Evolutionary conservation across 2,888 invertebrate species (phyloP).

Genomic region (Athalia rosae): DNA sequence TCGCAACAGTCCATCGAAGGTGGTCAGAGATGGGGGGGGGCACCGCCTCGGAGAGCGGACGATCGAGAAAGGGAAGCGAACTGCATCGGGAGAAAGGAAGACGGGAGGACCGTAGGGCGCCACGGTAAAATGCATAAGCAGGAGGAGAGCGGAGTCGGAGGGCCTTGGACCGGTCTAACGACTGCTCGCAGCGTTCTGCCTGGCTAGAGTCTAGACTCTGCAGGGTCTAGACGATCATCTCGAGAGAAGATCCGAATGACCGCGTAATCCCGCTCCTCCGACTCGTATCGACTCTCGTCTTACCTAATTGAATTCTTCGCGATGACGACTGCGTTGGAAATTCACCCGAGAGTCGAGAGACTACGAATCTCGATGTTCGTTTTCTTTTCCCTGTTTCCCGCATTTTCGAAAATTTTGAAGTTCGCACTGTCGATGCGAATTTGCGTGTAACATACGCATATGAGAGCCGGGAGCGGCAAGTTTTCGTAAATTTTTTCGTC

Average conservation of each 20-base stretch:
- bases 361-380: too few species aligned
- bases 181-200: slow-evolving; percentile 38
- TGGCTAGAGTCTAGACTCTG: slow-evolving; percentile 41
- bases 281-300: not conserved
- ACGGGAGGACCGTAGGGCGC: slow-evolving; percentile 6
- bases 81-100: slow-evolving; percentile 5
- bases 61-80: not conserved
- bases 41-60: slow-evolving; percentile 1
- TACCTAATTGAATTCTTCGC: not conserved
- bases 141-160: slow-evolving; percentile 3
- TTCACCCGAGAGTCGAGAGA: too few species aligned
- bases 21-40: not conserved
- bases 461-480: too few species aligned
- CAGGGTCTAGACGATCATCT: slow-evolving; percentile 18
- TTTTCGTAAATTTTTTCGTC: too few species aligned
- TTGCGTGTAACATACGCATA: too few species aligned
- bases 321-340: not conserved
- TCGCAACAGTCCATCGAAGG: not conserved
- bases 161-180: slow-evolving; percentile 40
- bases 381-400: too few species aligned
- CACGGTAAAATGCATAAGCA: not conserved
- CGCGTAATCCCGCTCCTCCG: not conserved
- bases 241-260: not conserved
- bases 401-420: too few species aligned
- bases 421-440: too few species aligned